Base-by-base conservation (phyloP, 2,113 vertebrate species). In the Cephalophus harveyi region DNA sequence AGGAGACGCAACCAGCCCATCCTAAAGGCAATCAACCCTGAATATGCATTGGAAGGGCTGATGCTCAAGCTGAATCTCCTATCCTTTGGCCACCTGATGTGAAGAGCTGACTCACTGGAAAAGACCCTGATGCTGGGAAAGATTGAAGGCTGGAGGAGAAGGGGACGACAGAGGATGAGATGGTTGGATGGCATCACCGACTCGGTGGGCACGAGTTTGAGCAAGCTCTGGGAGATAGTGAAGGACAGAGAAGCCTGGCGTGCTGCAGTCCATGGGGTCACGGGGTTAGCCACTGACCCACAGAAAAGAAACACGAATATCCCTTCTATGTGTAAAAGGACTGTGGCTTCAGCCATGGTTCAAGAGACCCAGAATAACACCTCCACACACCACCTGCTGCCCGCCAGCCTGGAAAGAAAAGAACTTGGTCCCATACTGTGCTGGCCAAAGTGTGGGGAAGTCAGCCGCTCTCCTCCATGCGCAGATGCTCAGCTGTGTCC, bases 381-480 rank as follows among this genome's bases (percentile, higher is more conserved):
- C 33, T 40, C 67, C 5, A 19, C 2, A 13, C 1, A 28, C 21
- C 36, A 5, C 7, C 40, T 59, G 21, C 7, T 43, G 5, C 17
- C 57, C 52, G 1, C 33, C 43, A 21, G 19, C 6, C 1, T 23
- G 48, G 28, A 6, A 21, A 95, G 36, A 21, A 46, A 40, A 36
- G 27, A 1, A n/a, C 15, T 14, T 2, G 17, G 3, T 67, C 23
- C 1, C 1, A 1, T 0, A 11, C 36, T 3, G 57, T 23, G n/a
- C 9, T 16, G 46, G 25, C 19, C 46, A 43, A 14, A 76, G 67
- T 87, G 84, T 54, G 33, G 28, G 71, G 13, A 81, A 33, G 25
- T 79, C 43, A 60, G 88, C 23, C 1, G 0, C 10, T n/a, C 11
- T 54, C 28, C 21, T 27, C 6, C 23, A 15, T 0, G 1, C 6